These are phyloP conservation scores for Galendromus occidentalis DNA, from an alignment of 1,140 invertebrate genomes.

Conservation along the genomic window DNA sequence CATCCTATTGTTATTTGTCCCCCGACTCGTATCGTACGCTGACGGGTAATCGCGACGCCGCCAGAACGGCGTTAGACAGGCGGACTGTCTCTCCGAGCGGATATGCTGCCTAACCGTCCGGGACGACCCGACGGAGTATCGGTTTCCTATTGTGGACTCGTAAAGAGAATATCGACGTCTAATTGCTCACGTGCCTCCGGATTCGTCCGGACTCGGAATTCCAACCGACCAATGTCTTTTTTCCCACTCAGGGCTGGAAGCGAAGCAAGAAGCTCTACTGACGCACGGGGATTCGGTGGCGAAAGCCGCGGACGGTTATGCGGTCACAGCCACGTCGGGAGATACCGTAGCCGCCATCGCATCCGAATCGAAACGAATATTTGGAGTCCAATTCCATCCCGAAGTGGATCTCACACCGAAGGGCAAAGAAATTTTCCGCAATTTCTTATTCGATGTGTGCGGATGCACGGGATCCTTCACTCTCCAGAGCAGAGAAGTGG, in stretches of 20 bases:
- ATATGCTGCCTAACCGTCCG: background rate
- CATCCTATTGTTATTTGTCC: too few relatives aligned
- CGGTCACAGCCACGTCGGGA: slow-evolving; percentile 57
- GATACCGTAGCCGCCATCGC: slow-evolving; percentile 71
- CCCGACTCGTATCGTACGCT: too few relatives aligned
- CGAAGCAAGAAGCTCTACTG: slow-evolving; percentile 68
- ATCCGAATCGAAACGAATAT: slow-evolving; percentile 71
- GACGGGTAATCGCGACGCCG: too few relatives aligned
- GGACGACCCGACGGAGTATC: background rate
- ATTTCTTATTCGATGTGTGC: slow-evolving; percentile 81
- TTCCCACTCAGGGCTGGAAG: slow-evolving; percentile 53
- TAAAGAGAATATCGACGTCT: background rate
- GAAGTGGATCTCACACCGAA: slow-evolving; percentile 84
- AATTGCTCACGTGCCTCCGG: too few relatives aligned
- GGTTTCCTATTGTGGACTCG: background rate
- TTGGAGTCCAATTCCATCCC: slow-evolving; percentile 95
- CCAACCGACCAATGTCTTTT: slow-evolving; percentile 11
- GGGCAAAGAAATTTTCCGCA: slow-evolving; percentile 73
- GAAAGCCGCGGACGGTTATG: slow-evolving; percentile 64
- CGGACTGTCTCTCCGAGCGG: too few relatives aligned
- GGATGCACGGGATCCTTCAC: slow-evolving; percentile 70
- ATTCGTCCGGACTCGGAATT: background rate
- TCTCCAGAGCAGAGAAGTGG: slow-evolving; percentile 60
- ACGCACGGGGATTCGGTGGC: slow-evolving; percentile 94
- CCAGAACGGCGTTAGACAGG: too few relatives aligned